Conservation (phyloP, 2,888 invertebrate genomes). For the Agrotis segetum region DNA sequence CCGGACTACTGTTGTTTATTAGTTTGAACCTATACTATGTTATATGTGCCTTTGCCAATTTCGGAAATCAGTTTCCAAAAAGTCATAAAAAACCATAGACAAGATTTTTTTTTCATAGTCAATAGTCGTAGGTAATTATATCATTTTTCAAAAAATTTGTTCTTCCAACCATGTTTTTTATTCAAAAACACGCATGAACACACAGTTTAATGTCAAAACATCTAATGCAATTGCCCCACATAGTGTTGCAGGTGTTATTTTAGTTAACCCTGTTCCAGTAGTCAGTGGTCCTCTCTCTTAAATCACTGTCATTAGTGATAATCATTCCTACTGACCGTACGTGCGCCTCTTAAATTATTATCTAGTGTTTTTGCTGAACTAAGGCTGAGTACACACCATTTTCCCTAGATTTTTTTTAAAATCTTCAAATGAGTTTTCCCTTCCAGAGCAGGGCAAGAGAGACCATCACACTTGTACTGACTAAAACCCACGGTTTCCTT, state of each 20-base stretch:
- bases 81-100: too few relatives aligned
- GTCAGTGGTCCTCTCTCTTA: slow-evolving; percentile 71
- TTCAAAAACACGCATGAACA: slow-evolving; percentile 1
- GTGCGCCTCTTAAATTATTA: slow-evolving; percentile 72
- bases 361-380: slow-evolving; percentile 66
- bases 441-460: too few relatives aligned
- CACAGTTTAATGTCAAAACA: slow-evolving; percentile 51
- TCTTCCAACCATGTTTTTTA: too few relatives aligned
- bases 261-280: slow-evolving; percentile 72
- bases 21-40: neutral
- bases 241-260: slow-evolving; percentile 72
- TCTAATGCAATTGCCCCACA: slow-evolving; percentile 58
- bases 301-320: slow-evolving; percentile 82
- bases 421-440: too few relatives aligned
- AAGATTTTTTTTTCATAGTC: too few relatives aligned
- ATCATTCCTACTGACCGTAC: slow-evolving; percentile 73
- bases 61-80: too few relatives aligned
- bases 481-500: too few relatives aligned
- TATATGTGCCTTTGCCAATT: neutral
- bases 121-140: too few relatives aligned
- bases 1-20: too few relatives aligned
- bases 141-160: too few relatives aligned
- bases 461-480: too few relatives aligned
- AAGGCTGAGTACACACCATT: slow-evolving; percentile 60
- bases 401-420: neutral